Base-by-base conservation (phyloP, 64 coral and sea anemone genomes). In the Trachythela sp. region DNA sequence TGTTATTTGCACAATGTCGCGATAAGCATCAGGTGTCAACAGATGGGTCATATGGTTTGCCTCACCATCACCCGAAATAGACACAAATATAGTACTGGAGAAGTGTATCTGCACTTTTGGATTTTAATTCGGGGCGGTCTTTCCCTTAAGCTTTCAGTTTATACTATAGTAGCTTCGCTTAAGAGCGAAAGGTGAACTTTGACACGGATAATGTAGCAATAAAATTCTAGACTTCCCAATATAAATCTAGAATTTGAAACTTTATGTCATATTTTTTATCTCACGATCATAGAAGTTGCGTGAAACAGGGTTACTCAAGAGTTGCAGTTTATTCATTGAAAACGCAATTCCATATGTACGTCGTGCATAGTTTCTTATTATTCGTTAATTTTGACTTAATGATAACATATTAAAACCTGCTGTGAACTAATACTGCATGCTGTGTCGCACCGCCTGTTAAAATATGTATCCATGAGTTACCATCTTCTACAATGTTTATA, bases 1-100 rank as follows among this genome's bases (percentile, higher is more conserved):
- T 64, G 56, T 64, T 64, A 64, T 64, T 64, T 64, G 56, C 56
- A 64, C 56, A 64, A 64, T 64, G 56, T 64, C 56, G 56, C 56
- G 56, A 64, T 64, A 64, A 64, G 56, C 56, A 64, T 64, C 4
- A 64, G 56, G 56, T 64, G 56, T 64, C 56, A 64, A 64, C 56
- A 64, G 56, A 64, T 64, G 56, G 20, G 18, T 64, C 56, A 64
- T 64, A 64, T 64, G 56, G 4, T 64, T 64, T 64, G 4, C 56
- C 7, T 64, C 56, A 64, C 20, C 26, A 64, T 64, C 56, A 64
- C 56, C 56, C 56, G 49, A 64, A 64, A 64, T 27, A 64, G 56
- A 64, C 56, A 64, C 13, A 64, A 64, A 64, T 64, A 64, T 5
- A 45, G 42, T 45, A 64, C 56, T 64, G 13, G 56, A 64, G 56